Evolutionary conservation across 1,140 invertebrate genomes (phyloP).

Genomic region (Drosophila willistoni): DNA sequence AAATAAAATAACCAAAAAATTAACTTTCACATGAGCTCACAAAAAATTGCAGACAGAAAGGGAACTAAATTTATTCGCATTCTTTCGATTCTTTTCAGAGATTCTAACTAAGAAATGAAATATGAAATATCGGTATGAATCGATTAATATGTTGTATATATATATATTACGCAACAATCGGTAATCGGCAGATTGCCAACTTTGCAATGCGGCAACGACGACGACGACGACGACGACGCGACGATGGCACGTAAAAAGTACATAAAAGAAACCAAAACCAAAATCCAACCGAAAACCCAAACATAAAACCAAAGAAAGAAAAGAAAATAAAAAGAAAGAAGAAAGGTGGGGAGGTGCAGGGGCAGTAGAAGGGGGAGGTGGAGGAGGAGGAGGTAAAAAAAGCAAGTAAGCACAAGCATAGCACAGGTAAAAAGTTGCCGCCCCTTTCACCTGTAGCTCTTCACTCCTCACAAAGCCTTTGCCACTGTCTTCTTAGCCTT

Average conservation of each 20-base stretch:
- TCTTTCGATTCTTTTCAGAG: too few relatives aligned
- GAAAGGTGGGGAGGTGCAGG: not conserved
- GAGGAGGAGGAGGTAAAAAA: too few relatives aligned
- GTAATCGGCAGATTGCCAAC: constrained; percentile 4
- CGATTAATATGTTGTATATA: too few relatives aligned
- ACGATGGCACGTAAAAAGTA: constrained; percentile 4
- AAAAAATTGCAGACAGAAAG: too few relatives aligned
- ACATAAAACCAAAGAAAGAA: constrained; percentile 1
- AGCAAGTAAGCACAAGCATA: too few relatives aligned
- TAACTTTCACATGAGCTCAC: too few relatives aligned
- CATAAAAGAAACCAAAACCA: not conserved
- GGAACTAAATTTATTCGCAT: too few relatives aligned
- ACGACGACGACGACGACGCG: too few relatives aligned
- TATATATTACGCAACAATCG: constrained; percentile 5
- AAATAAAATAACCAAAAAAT: too few relatives aligned
- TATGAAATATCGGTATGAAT: not conserved
- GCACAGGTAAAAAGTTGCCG: constrained; percentile 33
- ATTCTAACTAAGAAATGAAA: not conserved
- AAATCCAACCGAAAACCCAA: not conserved
- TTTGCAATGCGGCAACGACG: not conserved
- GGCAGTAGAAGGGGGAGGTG: not conserved
- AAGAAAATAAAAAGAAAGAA: constrained; percentile 7
- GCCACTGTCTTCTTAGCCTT: not conserved
- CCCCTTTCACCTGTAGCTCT: constrained; percentile 67
- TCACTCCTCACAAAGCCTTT: not conserved